These are phyloP conservation scores for Phenganax marumi DNA, from an alignment of 92 coral and sea anemone genomes.

Conservation along the genomic window DNA sequence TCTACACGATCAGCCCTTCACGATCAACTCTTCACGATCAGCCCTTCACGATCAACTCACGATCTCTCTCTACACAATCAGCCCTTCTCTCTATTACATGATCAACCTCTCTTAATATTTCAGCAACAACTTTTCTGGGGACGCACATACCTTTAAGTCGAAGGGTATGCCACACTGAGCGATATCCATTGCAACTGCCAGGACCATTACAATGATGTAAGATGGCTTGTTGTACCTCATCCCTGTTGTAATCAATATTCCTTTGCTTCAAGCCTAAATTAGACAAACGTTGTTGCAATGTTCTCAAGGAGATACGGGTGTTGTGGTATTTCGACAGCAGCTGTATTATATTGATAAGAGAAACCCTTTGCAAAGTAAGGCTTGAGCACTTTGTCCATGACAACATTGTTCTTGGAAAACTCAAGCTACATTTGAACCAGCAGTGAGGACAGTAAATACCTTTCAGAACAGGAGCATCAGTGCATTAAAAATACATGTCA, in stretches of 20 bases:
- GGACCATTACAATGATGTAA: slow-evolving; percentile 10
- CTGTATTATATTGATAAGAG: not conserved
- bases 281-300: not conserved
- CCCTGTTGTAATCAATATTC: not conserved
- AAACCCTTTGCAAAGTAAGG: not conserved
- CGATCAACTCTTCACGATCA: too few relatives aligned
- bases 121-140: not conserved
- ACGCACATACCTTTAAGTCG: slow-evolving; percentile 3
- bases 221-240: slow-evolving; percentile 13
- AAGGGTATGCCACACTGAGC: slow-evolving; percentile 2
- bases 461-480: too few relatives aligned
- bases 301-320: slow-evolving; percentile 7
- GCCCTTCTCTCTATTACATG: not conserved
- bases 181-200: slow-evolving; percentile 5
- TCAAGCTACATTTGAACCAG: too few relatives aligned
- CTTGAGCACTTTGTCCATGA: too few relatives aligned
- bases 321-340: not conserved
- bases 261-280: slow-evolving; percentile 6
- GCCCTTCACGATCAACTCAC: not conserved
- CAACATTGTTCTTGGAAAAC: too few relatives aligned
- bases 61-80: too few relatives aligned
- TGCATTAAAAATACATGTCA: not conserved
- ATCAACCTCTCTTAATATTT: not conserved
- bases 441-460: too few relatives aligned
- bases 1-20: too few relatives aligned